Evolutionary conservation across 2,113 vertebrate species (phyloP).

Genomic region (Elachura formosa): DNA sequence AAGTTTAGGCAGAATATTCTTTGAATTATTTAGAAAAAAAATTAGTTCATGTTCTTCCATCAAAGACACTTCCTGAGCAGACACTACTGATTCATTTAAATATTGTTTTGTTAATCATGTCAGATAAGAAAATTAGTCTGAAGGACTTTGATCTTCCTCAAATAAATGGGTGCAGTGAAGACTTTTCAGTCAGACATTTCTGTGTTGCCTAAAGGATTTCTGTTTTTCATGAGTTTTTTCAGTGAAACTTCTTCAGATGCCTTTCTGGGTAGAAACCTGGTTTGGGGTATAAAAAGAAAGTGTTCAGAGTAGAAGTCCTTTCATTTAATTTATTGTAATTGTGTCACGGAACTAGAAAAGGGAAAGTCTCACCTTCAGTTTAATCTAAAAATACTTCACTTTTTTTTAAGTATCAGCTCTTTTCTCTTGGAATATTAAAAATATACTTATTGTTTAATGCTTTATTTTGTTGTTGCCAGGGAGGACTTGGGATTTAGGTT

Average conservation of each 20-base stretch:
- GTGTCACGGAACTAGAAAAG: not conserved
- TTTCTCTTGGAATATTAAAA: not conserved
- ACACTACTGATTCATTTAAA: not conserved
- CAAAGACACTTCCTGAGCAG: not conserved
- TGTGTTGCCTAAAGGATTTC: not conserved
- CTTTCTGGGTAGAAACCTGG: not conserved
- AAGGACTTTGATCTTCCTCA: not conserved
- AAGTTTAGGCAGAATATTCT: not conserved
- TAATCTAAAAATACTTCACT: not conserved
- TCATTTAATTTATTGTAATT: not conserved
- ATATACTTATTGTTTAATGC: not conserved
- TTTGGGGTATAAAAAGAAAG: not conserved
- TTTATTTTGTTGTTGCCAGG: conserved; percentile 59
- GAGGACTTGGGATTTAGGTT: conserved; percentile 91
- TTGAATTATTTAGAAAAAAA: not conserved
- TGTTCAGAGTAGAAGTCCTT: not conserved
- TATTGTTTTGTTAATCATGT: not conserved
- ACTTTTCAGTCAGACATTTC: not conserved
- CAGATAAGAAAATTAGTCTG: not conserved
- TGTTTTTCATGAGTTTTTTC: not conserved
- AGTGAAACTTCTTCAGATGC: not conserved
- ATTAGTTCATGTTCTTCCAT: not conserved
- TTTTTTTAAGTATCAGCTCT: not conserved
- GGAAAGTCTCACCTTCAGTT: not conserved
- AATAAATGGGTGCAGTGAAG: not conserved